These are phyloP conservation scores for Nycteola revayana DNA, from an alignment of 2,888 invertebrate genomes.

Conservation along the genomic window DNA sequence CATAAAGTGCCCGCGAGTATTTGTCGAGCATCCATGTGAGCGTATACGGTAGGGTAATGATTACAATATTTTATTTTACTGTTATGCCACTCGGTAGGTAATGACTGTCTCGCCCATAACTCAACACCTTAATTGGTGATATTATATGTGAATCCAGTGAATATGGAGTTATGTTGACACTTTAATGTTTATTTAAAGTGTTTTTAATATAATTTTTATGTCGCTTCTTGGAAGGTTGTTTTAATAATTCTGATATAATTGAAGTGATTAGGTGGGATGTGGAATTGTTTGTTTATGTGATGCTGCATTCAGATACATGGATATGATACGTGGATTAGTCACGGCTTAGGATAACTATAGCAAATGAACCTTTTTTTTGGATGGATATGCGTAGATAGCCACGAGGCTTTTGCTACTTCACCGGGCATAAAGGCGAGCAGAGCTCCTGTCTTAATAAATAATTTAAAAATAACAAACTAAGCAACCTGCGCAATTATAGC, in stretches of 20 bases:
- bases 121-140: conserved; percentile 36
- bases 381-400: too few relatives aligned
- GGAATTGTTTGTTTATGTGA: too few relatives aligned
- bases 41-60: conserved; percentile 24
- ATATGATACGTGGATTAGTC: too few relatives aligned
- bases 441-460: too few relatives aligned
- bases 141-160: conserved; percentile 35
- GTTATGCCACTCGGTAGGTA: conserved; percentile 25
- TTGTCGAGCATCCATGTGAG: conserved; percentile 30
- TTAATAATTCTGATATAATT: conserved; percentile 28
- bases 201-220: conserved; percentile 39
- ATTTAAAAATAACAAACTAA: too few relatives aligned
- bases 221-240: conserved; percentile 26
- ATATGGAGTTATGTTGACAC: conserved; percentile 42
- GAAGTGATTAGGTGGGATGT: conserved; percentile 7
- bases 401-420: too few relatives aligned
- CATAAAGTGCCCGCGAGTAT: conserved; percentile 29
- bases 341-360: too few relatives aligned
- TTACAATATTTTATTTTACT: conserved; percentile 37
- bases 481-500: too few relatives aligned
- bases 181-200: conserved; percentile 45
- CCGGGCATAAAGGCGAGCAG: too few relatives aligned
- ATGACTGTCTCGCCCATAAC: conserved; percentile 25
- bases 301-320: too few relatives aligned
- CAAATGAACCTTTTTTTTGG: too few relatives aligned